Base-by-base conservation (phyloP, 2,888 invertebrate genomes). In the Acleris emargana region DNA sequence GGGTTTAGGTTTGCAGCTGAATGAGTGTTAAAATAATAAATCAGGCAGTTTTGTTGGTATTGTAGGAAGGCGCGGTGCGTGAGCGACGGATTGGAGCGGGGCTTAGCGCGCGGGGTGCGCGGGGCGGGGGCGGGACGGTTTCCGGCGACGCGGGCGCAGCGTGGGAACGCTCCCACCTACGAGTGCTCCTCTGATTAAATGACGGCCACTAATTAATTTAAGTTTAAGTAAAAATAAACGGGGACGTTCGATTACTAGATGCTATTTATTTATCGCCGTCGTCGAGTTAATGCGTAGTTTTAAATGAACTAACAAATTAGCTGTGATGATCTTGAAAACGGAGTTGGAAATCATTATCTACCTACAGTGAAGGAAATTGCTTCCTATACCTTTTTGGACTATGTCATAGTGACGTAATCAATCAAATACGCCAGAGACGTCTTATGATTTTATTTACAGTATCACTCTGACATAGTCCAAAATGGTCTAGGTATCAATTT, bases 131-230 rank as follows among this genome's bases (percentile, higher is more conserved):
- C 79, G 79, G 79, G 64, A 72, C 77, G 79, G 82, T 83, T 89
- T 91, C 90, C 91, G 90, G 82, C 86, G 86, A 82, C 86, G 86
- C 86, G 79, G 82, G 85, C 88, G 86, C 88, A 87, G 82, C 92
- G 92, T 91, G 91, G 91, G 92, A 91, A 91, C 89, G 81, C 87
- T 86, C 87, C 85, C 83, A 87, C 88, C 87, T 88, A 87, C 87
- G 75, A 82, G 79, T 78, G 78, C 81, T 87, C 82, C 82, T 84
- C 84, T 83, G 86, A 89, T 88, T 88, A 87, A 87, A 88, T 82
- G 38, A 86, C 87, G 84, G 82, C 76, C 82, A 88, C 89, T 90
- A 90, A 91, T 91, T 91, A 91, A 89, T 91, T 88, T 86, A 82
- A 85, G 80, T 85, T 82, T 78, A 81, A 77, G 80, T 83, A 86